phyloP scores from a whole-genome alignment of 2,113 vertebrate species.

The Oncorhynchus nerka region DNA sequence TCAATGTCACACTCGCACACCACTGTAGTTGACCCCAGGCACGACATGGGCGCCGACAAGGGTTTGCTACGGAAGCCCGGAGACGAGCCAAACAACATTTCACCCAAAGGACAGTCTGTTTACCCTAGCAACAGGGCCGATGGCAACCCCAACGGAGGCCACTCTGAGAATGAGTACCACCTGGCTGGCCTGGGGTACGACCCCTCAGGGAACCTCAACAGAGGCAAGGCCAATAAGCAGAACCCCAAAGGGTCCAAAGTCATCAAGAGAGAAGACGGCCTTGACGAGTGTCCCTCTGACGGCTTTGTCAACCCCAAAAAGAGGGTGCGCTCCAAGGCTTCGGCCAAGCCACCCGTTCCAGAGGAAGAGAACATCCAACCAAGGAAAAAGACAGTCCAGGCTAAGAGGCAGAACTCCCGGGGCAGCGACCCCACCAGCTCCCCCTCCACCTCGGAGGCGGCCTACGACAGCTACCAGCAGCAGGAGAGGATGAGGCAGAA shows the following conservation, averaged over 20 bases:
- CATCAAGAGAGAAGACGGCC: constrained; percentile 78
- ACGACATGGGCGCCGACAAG: background rate
- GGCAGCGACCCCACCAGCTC: constrained; percentile 76
- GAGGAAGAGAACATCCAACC: constrained; percentile 74
- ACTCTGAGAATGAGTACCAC: constrained; percentile 79
- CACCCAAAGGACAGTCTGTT: constrained; percentile 39
- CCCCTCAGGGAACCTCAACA: constrained; percentile 55
- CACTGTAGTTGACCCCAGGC: background rate
- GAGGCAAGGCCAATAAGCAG: constrained; percentile 58
- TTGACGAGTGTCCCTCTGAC: constrained; percentile 74
- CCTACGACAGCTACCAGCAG: constrained; percentile 88
- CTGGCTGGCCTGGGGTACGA: constrained; percentile 72
- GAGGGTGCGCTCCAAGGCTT: constrained; percentile 81
- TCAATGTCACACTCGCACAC: background rate
- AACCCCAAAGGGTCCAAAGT: constrained; percentile 57
- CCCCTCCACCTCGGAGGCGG: constrained; percentile 76
- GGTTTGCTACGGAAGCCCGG: background rate
- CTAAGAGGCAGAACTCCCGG: constrained; percentile 85
- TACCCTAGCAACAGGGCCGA: constrained; percentile 75
- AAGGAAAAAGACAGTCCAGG: constrained; percentile 65
- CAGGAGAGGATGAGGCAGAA: constrained; percentile 97
- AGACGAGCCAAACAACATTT: background rate
- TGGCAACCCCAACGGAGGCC: constrained; percentile 74
- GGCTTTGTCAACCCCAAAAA: constrained; percentile 83
- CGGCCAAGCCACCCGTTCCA: constrained; percentile 66